Conservation (phyloP, 1,140 invertebrate species). For the Drosophila serrata region DNA sequence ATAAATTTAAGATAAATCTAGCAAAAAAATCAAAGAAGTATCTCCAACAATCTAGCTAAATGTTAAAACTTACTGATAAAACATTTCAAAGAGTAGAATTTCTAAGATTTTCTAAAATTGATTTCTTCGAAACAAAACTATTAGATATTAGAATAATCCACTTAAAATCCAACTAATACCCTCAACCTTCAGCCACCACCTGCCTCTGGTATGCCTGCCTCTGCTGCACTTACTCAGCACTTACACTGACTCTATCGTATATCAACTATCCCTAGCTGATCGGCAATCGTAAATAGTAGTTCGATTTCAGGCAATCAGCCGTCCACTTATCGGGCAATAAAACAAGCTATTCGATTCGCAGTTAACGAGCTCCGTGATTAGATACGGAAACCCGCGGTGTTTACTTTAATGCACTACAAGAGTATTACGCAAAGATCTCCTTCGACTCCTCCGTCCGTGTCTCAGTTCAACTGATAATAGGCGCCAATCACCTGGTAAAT, state of each 20-base stretch:
- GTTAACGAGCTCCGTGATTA: conserved; percentile 36
- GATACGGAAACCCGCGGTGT: conserved; percentile 31
- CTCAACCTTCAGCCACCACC: conserved; percentile 12
- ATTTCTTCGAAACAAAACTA: neutral
- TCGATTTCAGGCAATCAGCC: conserved; percentile 41
- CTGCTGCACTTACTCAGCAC: conserved; percentile 24
- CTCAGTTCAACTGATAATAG: conserved; percentile 68
- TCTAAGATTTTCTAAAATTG: too few relatives aligned
- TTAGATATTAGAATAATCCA: neutral
- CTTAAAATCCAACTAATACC: neutral
- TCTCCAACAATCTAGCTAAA: neutral
- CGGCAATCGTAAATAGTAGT: conserved; percentile 41
- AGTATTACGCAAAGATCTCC: conserved; percentile 62
- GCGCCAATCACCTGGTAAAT: conserved; percentile 86
- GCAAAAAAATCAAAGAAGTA: neutral
- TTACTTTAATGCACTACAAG: conserved; percentile 42
- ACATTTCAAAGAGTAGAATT: too few relatives aligned
- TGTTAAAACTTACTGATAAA: neutral
- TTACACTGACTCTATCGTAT: conserved; percentile 21
- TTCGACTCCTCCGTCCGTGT: neutral
- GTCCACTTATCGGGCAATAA: conserved; percentile 52
- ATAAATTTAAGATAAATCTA: neutral
- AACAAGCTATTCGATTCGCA: conserved; percentile 37
- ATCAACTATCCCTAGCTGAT: conserved; percentile 26
- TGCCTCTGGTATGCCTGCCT: neutral